Percentiles rank a stretch among this genome's conserved stretches.
These are phyloP conservation scores for Asobara japonica DNA, from an alignment of 1,140 invertebrate species.

Conservation along the genomic window DNA sequence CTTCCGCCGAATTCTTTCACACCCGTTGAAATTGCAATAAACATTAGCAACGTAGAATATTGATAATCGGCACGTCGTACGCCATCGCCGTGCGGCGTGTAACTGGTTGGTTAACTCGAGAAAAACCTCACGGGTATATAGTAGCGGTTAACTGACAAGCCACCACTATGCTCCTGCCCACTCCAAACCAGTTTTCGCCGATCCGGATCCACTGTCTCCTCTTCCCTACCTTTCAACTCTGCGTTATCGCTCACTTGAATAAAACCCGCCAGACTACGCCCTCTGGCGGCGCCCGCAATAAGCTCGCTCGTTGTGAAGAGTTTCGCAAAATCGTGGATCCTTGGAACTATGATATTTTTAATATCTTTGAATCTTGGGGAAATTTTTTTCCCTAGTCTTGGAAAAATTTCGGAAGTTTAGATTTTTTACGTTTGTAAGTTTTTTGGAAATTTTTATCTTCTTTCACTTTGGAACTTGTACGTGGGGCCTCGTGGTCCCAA, in stretches of 20 bases:
- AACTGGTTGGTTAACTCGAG: conserved; percentile 47
- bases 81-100: conserved; percentile 52
- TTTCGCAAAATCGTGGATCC: no score
- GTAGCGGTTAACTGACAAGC: conserved; percentile 1
- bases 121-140: conserved; percentile 17
- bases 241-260: neutral
- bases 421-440: no score
- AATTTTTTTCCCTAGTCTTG: no score
- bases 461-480: no score
- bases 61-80: conserved; percentile 36
- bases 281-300: neutral
- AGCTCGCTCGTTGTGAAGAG: neutral
- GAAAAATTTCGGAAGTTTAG: no score
- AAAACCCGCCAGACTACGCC: conserved; percentile 5
- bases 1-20: neutral
- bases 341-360: no score
- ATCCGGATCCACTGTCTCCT: conserved; percentile 13
- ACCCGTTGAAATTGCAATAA: neutral
- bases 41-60: neutral
- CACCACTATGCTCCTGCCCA: conserved; percentile 32
- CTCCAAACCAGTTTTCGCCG: conserved; percentile 44
- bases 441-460: no score
- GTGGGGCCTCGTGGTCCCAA: no score
- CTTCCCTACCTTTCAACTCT: neutral
- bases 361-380: no score